Conservation (phyloP, 1,140 invertebrate species). For the Cylas formicarius region DNA sequence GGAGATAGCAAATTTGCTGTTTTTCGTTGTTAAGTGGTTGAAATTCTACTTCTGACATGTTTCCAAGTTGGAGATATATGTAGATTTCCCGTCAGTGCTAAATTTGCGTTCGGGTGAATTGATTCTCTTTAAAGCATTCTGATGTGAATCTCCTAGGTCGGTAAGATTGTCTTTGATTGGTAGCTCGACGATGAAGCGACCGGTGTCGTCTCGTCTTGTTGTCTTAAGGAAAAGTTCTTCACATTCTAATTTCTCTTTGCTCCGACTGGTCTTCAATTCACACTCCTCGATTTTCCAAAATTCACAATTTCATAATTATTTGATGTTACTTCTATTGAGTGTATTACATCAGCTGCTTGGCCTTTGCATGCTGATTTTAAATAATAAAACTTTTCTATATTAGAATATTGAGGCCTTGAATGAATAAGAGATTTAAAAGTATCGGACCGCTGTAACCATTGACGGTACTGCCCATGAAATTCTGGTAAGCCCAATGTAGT, state of each 20-base stretch:
- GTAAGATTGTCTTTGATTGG: slow-evolving; percentile 2
- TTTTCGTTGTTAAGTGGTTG: neutral
- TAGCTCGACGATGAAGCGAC: slow-evolving; percentile 10
- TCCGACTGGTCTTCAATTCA: neutral
- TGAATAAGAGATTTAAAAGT: no score
- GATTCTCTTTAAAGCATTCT: slow-evolving; percentile 11
- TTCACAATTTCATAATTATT: slow-evolving; percentile 24
- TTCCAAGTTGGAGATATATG: slow-evolving; percentile 5
- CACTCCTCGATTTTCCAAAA: slow-evolving; percentile 11
- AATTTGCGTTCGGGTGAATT: slow-evolving; percentile 9
- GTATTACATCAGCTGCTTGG: slow-evolving; percentile 20
- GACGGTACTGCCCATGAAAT: no score
- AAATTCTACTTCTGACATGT: neutral
- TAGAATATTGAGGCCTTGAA: no score
- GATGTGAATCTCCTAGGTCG: slow-evolving; percentile 2
- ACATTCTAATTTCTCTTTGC: slow-evolving; percentile 5
- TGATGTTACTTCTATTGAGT: slow-evolving; percentile 20
- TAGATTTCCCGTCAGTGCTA: neutral
- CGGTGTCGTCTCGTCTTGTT: neutral
- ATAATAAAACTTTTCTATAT: slow-evolving; percentile 28
- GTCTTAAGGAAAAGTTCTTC: slow-evolving; percentile 11
- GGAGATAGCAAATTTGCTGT: slow-evolving; percentile 15
- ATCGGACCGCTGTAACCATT: no score
- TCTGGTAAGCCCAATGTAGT: slow-evolving; percentile 1
- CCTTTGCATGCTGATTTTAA: slow-evolving; percentile 20